Base-by-base conservation (phyloP, 2,797 vertebrate species). In the Anisognathus igniventris region DNA sequence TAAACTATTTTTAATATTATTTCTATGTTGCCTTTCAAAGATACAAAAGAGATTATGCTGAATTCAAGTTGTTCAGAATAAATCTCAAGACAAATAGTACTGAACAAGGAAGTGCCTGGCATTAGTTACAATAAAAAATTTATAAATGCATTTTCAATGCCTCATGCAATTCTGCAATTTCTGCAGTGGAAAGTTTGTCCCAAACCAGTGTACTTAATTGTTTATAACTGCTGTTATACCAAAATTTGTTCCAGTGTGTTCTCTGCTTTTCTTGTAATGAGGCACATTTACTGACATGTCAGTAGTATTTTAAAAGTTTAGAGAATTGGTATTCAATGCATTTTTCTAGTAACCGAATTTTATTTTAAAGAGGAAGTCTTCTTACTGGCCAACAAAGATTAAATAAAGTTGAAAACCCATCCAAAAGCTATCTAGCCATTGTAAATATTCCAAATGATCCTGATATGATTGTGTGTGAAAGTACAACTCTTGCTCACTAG, bases 391-490 rank as follows among this genome's bases (percentile, higher is more conserved):
- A 72, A 10, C 4, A 85, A 60, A 68, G 2, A 5, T 58, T 62
- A 53, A 88, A 53, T 6, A 24, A 76, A 87, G 8, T 65, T 83
- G n/a, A 51, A 92, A 92, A 90, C 28, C 0, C 10, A 24, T 33
- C 31, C 27, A n/a, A 42, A 74, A 82, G 3, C 33, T 75, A 17
- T 62, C 39, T 13, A 8, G 14, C 22, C 18, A 19, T 48, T 61
- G 13, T 56, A 68, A 72, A 77, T 80, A 68, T 62, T 74, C 16
- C 44, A 70, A 31, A 58, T 39, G 5, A 22, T 88, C 51, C 71
- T 62, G 27, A 67, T 77, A 35, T 2, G 8, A 70, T 95, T 97
- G 93, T 98, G 98, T 98, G 95, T 98, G 98, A 98, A 98, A 97
- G 97, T 97, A 94, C 90, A 96, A 76, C 35, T 95, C 91, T 95